Conservation (phyloP, 2,888 invertebrate species). For the Drosophila nigricruria region DNA sequence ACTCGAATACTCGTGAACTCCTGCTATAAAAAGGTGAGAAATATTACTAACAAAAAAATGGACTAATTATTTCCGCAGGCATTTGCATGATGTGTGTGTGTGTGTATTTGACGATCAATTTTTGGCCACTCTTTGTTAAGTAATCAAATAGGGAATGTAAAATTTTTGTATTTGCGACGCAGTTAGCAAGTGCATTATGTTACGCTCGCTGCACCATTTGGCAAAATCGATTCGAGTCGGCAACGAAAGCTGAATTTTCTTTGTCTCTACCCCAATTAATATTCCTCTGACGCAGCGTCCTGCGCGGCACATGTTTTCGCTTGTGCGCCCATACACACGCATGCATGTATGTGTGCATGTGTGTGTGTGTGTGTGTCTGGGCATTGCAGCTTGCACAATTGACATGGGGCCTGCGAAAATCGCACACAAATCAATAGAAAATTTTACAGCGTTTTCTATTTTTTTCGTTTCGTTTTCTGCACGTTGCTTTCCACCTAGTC, state of each 20-base stretch:
- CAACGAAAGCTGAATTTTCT: constrained; percentile 29
- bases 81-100: constrained; percentile 39
- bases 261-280: constrained; percentile 40
- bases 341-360: constrained; percentile 6
- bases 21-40: constrained; percentile 57
- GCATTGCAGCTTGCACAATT: constrained; percentile 45
- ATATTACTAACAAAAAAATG: constrained; percentile 16
- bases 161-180: constrained; percentile 22
- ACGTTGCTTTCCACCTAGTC: constrained; percentile 53
- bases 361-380: constrained; percentile 13
- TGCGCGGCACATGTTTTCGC: constrained; percentile 74
- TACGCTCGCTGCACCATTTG: constrained; percentile 26
- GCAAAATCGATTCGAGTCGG: constrained; percentile 67
- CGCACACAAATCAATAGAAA: constrained; percentile 70
- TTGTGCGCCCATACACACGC: constrained; percentile 30
- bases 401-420: constrained; percentile 33
- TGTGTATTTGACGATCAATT: constrained; percentile 48
- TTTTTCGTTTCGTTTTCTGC: constrained; percentile 49
- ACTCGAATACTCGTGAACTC: constrained; percentile 49
- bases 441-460: constrained; percentile 49
- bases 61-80: constrained; percentile 41
- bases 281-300: constrained; percentile 69
- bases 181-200: constrained; percentile 3
- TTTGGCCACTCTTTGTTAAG: constrained; percentile 61
- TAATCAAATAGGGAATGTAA: constrained; percentile 56